Percentiles rank a stretch among this genome's conserved stretches.
These are phyloP conservation scores for Pentamera pediparva DNA, from an alignment of 53 echinoderm and acorn worm species.

Conservation along the genomic window DNA sequence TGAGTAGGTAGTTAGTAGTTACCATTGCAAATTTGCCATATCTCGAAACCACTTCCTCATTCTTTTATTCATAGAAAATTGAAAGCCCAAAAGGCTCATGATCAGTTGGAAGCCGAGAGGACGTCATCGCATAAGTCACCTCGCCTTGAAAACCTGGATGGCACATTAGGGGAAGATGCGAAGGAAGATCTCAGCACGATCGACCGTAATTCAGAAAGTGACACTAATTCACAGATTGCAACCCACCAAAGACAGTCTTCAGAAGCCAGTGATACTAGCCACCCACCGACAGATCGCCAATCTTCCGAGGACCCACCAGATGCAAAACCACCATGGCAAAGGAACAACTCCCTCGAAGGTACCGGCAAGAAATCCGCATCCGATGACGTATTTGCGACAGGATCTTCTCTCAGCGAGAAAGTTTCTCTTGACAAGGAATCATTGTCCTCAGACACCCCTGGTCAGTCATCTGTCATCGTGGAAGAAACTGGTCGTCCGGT, in stretches of 20 bases:
- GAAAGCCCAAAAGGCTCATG: slow-evolving; percentile 11
- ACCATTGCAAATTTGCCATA: too few relatives aligned
- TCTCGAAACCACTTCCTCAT: too few relatives aligned
- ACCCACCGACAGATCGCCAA: neutral
- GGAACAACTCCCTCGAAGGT: neutral
- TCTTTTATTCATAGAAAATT: slow-evolving; percentile 6
- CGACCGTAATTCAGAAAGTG: neutral
- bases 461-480: too few relatives aligned
- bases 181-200: neutral
- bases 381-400: neutral
- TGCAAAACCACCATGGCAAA: neutral
- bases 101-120: neutral
- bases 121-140: neutral
- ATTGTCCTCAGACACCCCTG: too few relatives aligned
- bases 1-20: too few relatives aligned
- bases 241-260: too few relatives aligned
- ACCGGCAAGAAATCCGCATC: neutral
- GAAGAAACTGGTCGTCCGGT: too few relatives aligned
- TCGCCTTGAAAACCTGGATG: neutral
- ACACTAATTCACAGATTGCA: too few relatives aligned
- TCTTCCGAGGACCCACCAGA: neutral
- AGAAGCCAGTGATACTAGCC: neutral
- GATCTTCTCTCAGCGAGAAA: neutral
- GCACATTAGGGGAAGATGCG: neutral
- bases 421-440: neutral